Evolutionary conservation across 2,888 invertebrate species (phyloP).

Genomic region (Oligia fasciuncula): DNA sequence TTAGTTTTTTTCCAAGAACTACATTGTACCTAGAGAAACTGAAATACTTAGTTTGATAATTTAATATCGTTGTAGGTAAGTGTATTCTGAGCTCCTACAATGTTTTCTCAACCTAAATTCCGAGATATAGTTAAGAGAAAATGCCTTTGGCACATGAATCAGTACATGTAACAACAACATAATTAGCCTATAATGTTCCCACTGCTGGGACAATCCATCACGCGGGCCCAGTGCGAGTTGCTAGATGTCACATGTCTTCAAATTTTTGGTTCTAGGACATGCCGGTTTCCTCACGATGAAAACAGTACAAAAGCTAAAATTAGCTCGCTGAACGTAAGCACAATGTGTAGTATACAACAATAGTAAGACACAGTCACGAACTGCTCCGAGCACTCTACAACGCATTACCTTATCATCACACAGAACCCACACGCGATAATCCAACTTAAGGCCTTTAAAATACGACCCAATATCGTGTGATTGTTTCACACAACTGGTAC

Average conservation of each 20-base stretch:
- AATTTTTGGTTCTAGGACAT: not conserved
- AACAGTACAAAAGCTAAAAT: not conserved
- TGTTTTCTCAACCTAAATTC: not conserved
- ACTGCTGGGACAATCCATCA: too few species aligned
- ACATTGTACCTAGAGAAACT: not conserved
- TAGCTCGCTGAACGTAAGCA: slow-evolving; percentile 35
- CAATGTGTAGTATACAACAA: slow-evolving; percentile 63
- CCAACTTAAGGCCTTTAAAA: slow-evolving; percentile 1
- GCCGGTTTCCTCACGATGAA: not conserved
- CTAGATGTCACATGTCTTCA: not conserved
- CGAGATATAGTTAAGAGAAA: too few species aligned
- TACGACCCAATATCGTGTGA: slow-evolving; percentile 30
- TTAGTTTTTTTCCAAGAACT: not conserved
- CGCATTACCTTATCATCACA: slow-evolving; percentile 58
- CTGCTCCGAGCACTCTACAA: slow-evolving; percentile 50
- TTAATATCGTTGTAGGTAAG: not conserved
- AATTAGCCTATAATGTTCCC: too few species aligned
- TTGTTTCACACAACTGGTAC: slow-evolving; percentile 16
- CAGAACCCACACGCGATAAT: slow-evolving; percentile 24
- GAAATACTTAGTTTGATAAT: not conserved
- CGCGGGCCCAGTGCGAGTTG: too few species aligned
- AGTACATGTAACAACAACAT: not conserved
- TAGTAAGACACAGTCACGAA: slow-evolving; percentile 64
- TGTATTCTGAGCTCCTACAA: not conserved
- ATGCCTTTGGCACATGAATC: not conserved